A percentile compares a stretch with the other conserved stretches of the same genome.
Conservation (phyloP, 2,113 vertebrate species). For the Phyllostomus discolor region DNA sequence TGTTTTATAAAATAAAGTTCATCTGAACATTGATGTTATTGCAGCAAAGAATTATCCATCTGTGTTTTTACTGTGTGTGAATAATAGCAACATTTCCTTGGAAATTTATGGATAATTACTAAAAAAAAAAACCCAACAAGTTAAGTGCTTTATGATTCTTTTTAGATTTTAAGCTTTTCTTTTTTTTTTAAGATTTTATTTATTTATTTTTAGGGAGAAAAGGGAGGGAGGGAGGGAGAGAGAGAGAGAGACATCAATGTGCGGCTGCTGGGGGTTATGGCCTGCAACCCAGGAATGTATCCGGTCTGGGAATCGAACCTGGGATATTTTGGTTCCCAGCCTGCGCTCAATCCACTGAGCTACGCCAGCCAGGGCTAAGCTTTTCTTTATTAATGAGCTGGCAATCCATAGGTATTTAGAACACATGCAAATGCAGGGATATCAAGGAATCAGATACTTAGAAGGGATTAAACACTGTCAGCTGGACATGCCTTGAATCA, state of each 20-base stretch:
- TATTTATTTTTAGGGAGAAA: no score
- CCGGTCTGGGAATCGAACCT: no score
- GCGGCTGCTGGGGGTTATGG: no score
- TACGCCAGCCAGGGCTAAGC: no score
- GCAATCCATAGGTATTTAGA: not conserved
- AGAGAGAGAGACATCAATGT: no score
- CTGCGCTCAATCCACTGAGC: no score
- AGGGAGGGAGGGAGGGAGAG: no score
- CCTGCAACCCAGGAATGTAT: no score
- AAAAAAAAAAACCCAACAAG: slow-evolving; percentile 48
- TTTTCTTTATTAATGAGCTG: slow-evolving; percentile 44
- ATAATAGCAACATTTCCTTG: slow-evolving; percentile 57
- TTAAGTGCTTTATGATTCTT: slow-evolving; percentile 49
- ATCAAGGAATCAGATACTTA: not conserved
- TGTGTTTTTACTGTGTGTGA: slow-evolving; percentile 66
- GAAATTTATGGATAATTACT: slow-evolving; percentile 72
- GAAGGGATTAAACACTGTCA: not conserved
- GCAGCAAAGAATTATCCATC: slow-evolving; percentile 59
- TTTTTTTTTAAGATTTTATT: slow-evolving; percentile 61
- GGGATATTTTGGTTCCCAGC: no score
- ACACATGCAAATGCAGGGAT: not conserved
- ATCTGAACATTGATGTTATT: slow-evolving; percentile 63
- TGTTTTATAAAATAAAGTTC: slow-evolving; percentile 75
- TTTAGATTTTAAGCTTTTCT: slow-evolving; percentile 62
- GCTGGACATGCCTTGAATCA: not conserved